Evolutionary conservation across 2,113 vertebrate species (phyloP), one percentile per base, ranked within the genome.

Genomic region (Murina feae): DNA sequence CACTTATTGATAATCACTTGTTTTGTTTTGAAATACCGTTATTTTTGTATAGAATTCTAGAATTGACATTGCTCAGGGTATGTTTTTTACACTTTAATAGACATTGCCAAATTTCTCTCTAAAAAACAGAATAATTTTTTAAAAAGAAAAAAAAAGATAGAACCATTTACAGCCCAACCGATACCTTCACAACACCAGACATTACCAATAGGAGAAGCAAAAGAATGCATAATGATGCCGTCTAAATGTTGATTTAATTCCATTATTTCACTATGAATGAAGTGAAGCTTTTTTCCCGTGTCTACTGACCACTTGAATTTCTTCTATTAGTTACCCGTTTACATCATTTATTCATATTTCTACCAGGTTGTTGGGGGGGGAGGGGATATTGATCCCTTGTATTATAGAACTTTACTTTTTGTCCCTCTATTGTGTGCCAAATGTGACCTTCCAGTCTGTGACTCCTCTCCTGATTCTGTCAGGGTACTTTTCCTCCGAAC

Each of bases 71-170:
- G 49, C n/a, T 86, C 44, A 91, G 55, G 81, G 68, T 37, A 39
- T 28, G 44, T 72, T 76, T 95, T 80, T 90, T 86, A 84, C 63
- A 21, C 86, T 87, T 89, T 47, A 68, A 74, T 28, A 17, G 32
- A 35, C 4, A 69, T 84, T 92, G 55, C 17, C 39, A 75, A 60
- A 63, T 90, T 90, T 90, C 53, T 92, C 58, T 79, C 44, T 37
- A 91, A 95, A 90, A 90, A 74, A 68, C 42, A 7, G 44, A 90
- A 44, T 82, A 30, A 74, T 90, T 82, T 94, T 55, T 60, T 25
- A 10, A 58, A 60, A 28, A 58, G 23, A 11, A 58, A 58, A 58
- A 9, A 74, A 60, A 9, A 44, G 90, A 44, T 86, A n/a, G n/a
- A n/a, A n/a, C n/a, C n/a, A 68, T 92, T 82, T 94, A 72, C 30